Evolutionary conservation across 2,797 vertebrate genomes (phyloP), one percentile per base, ranked within the genome.

Genomic region (Enteromius mattozi): DNA sequence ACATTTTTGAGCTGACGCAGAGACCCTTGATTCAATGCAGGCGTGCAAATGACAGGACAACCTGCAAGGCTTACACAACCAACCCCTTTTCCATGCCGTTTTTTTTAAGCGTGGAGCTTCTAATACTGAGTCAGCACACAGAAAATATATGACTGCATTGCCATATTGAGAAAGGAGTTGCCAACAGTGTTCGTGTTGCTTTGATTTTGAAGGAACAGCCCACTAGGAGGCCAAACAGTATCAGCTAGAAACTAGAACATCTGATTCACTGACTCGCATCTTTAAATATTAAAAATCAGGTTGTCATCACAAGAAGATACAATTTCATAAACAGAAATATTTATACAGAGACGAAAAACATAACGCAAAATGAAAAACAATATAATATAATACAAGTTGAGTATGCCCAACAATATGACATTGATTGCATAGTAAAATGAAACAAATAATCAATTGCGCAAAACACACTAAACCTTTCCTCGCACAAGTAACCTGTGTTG

Each of bases 21-120:
- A 86, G 86, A 92, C 91, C 94, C 69, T 94, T 91, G 87, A 94
- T 94, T 94, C 93, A 93, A 94, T 93, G 93, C 92, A 94, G 93
- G 93, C 93, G 92, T 92, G 88, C 89, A 95, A 94, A 93, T 93
- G 93, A 94, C 93, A 93, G 92, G 63, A 81, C 83, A 81, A 87
- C 83, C 78, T 79, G 87, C 54, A 68, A 77, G 68, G 61, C 86
- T 85, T 87, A 85, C 75, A 85, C 82, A 87, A 79, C 65, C 63
- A 59, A 49, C 54, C 40, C 33, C 61, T 68, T 85, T 70, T 54
- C 37, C 19, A 65, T 63, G 63, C 82, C 14, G 65, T 27, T 27
- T 3, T 70, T 30, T 74, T 85, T 78, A 21, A 75, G 33, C 30
- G 45, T 76, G 54, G 30, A 35, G 24, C 33, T 85, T 86, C 71